phyloP scores from a whole-genome alignment of 2,888 invertebrate genomes.

The Clepsis dumicolana region DNA sequence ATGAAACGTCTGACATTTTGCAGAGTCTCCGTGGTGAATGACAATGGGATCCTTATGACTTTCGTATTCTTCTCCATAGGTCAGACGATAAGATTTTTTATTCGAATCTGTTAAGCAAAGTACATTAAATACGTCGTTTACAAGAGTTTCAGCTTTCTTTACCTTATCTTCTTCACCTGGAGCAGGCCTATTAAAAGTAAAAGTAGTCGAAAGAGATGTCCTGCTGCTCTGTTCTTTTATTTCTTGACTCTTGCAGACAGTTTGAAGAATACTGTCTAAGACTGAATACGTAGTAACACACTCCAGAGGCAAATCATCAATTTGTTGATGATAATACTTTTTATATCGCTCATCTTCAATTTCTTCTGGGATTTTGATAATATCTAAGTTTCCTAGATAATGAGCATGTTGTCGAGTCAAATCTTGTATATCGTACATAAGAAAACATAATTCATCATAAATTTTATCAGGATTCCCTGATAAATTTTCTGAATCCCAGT shows the following conservation, averaged over 20 bases:
- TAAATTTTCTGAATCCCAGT: slow-evolving; percentile 63
- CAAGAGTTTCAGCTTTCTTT: slow-evolving; percentile 62
- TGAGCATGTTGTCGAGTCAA: slow-evolving; percentile 76
- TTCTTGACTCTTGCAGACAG: slow-evolving; percentile 56
- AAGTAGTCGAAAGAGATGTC: slow-evolving; percentile 55
- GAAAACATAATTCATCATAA: slow-evolving; percentile 81
- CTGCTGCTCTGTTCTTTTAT: slow-evolving; percentile 54
- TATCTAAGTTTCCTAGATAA: slow-evolving; percentile 79
- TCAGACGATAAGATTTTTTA: slow-evolving; percentile 68
- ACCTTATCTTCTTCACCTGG: slow-evolving; percentile 55
- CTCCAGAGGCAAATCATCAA: slow-evolving; percentile 68
- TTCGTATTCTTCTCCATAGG: slow-evolving; percentile 75
- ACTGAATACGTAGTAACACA: slow-evolving; percentile 70
- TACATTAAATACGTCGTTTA: slow-evolving; percentile 66
- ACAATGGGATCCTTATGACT: slow-evolving; percentile 68
- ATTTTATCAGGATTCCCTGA: slow-evolving; percentile 71
- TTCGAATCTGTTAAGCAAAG: slow-evolving; percentile 63
- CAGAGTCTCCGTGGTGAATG: slow-evolving; percentile 70
- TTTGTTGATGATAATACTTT: slow-evolving; percentile 57
- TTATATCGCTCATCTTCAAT: slow-evolving; percentile 49
- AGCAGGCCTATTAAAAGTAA: slow-evolving; percentile 50
- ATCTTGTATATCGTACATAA: slow-evolving; percentile 85
- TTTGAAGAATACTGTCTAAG: slow-evolving; percentile 68
- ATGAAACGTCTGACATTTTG: slow-evolving; percentile 72
- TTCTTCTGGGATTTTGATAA: slow-evolving; percentile 64